Evolutionary conservation across 1,140 invertebrate species (phyloP).

Genomic region (Pogonus chalceus): DNA sequence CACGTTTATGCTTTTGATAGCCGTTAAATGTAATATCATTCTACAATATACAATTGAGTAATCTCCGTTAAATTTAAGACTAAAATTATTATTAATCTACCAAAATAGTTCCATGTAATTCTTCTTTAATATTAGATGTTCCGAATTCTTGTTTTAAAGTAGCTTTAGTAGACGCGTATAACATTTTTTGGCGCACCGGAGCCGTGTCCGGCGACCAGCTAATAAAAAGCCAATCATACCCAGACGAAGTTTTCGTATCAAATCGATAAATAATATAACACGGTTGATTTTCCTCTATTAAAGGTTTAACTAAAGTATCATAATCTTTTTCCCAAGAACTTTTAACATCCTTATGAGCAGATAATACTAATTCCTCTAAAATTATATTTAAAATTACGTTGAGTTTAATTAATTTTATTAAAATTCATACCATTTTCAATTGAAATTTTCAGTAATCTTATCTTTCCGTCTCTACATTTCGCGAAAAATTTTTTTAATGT

Average conservation of each 20-base stretch:
- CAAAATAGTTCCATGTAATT: slow-evolving; percentile 73
- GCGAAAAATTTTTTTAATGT: slow-evolving; percentile 70
- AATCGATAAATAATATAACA: slow-evolving; percentile 87
- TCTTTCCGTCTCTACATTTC: slow-evolving; percentile 70
- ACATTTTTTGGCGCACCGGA: slow-evolving; percentile 90
- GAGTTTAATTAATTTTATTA: slow-evolving; percentile 15
- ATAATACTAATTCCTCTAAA: slow-evolving; percentile 68
- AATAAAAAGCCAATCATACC: slow-evolving; percentile 90
- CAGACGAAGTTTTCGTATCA: slow-evolving; percentile 65
- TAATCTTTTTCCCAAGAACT: slow-evolving; percentile 84
- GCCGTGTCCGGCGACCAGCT: slow-evolving; percentile 90
- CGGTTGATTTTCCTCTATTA: slow-evolving; percentile 79
- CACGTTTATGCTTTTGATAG: slow-evolving; percentile 67
- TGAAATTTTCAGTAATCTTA: slow-evolving; percentile 69
- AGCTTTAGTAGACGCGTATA: slow-evolving; percentile 97
- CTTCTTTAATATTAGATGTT: slow-evolving; percentile 78
- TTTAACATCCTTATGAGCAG: slow-evolving; percentile 53
- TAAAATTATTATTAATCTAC: slow-evolving; percentile 37
- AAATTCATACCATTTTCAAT: slow-evolving; percentile 69
- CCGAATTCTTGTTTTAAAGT: slow-evolving; percentile 97
- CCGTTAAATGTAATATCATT: slow-evolving; percentile 74
- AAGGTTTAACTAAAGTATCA: slow-evolving; percentile 62
- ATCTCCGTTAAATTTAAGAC: neutral
- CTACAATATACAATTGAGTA: slow-evolving; percentile 34
- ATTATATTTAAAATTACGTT: slow-evolving; percentile 22